Evolutionary conservation across 2,888 invertebrate species (phyloP).

Genomic region (Lithophane leautieri): DNA sequence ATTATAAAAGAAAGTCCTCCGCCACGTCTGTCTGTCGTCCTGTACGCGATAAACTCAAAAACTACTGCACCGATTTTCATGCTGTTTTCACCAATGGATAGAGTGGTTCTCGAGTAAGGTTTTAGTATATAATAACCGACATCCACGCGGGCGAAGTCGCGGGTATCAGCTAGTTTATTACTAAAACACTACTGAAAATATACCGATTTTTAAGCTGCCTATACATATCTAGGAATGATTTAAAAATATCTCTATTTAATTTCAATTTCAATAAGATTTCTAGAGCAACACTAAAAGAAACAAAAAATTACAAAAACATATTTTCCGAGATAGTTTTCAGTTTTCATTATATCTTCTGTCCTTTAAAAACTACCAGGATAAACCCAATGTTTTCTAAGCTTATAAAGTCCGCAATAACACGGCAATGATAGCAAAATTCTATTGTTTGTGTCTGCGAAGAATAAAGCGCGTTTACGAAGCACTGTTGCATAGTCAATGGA

Average conservation of each 20-base stretch:
- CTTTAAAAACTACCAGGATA: neutral
- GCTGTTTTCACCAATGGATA: too few species aligned
- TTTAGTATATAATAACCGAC: too few species aligned
- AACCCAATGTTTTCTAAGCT: neutral
- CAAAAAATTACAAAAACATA: neutral
- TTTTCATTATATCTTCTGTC: too few species aligned
- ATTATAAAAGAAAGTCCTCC: too few species aligned
- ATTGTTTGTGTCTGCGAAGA: conserved; percentile 4
- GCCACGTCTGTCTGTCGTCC: too few species aligned
- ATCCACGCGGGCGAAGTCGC: too few species aligned
- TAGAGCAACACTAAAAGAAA: neutral
- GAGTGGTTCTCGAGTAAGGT: too few species aligned
- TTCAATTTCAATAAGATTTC: neutral
- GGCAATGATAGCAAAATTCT: conserved; percentile 13
- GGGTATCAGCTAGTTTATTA: too few species aligned
- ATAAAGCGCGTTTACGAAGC: conserved; percentile 33
- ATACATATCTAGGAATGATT: neutral
- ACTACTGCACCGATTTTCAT: too few species aligned
- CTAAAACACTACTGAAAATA: neutral
- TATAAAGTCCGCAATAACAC: neutral
- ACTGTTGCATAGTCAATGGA: neutral
- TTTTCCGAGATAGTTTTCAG: too few species aligned
- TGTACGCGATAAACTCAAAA: too few species aligned
- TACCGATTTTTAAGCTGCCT: neutral
- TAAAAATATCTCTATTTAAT: neutral